Evolutionary conservation across 92 coral and sea anemone species (phyloP), one percentile per base, ranked within the genome.

Genomic region (Epizoanthus scotinus): DNA sequence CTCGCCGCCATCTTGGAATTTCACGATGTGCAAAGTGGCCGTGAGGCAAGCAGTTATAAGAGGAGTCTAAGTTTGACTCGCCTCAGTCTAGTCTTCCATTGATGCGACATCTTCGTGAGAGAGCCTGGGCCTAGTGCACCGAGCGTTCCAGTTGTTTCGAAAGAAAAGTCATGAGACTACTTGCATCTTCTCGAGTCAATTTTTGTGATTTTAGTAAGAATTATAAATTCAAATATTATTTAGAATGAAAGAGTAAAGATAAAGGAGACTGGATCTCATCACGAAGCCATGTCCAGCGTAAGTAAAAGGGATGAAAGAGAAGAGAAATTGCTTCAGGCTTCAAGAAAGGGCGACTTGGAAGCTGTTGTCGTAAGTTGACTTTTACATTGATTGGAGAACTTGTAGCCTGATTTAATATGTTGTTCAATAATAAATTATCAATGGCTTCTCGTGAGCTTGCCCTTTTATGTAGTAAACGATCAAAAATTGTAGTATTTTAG

Each of bases 261-360:
- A 44, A 60, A 31, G 26, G 19, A 28, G 55, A 52, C 47, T 50
- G 52, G 60, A 50, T 52, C n/a, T 19, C 47, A 31, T 31, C 20
- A 54, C 59, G 71, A 63, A 21, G 47, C 38, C 47, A 75, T 75
- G 81, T 49, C 66, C 66, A 70, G 14, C 22, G 19, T 83, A 27
- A 82, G 83, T 58, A 92, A 92, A 83, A 72, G 89, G 62, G 92
- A 87, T 65, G 94, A 93, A 24, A 85, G 86, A 57, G 99, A 94
- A 67, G 99, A 96, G 77, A 96, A 86, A 86, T 84, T 96, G 10
- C 78, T 96, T 64, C 97, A 87, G 77, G 94, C 96, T 15, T 87
- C 99, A 29, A 86, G 98, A 26, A 89, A 93, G 2, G 99, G 99
- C 25, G 99, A 96, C 70, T 68, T 93, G 73, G 89, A 89, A 42